Conservation (phyloP, 1,140 invertebrate genomes). For the Cryptotermes secundus region DNA sequence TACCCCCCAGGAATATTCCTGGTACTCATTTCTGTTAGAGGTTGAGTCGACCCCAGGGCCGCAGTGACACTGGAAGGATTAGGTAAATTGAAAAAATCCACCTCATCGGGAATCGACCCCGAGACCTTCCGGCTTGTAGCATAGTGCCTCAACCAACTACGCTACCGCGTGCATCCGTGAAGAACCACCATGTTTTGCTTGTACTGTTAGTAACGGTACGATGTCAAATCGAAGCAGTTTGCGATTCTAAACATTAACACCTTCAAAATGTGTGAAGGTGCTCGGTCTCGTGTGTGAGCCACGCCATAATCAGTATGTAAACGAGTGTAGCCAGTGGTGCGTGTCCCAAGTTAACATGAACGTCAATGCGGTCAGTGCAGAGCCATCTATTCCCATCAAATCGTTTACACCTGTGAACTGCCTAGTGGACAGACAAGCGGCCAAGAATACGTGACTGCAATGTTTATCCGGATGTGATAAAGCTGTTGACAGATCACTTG, state of each 20-base stretch:
- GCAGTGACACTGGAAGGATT: no score
- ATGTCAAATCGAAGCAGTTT: background rate
- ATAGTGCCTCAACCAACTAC: no score
- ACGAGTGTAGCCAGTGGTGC: background rate
- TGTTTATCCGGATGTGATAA: background rate
- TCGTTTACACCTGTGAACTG: background rate
- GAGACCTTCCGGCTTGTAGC: no score
- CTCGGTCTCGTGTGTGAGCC: background rate
- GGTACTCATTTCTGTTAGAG: no score
- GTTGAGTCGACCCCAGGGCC: no score
- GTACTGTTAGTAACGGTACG: no score
- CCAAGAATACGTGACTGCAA: background rate
- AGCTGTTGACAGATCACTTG: background rate
- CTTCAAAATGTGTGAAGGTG: background rate
- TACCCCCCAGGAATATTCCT: no score
- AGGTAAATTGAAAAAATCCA: no score
- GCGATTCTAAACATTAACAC: background rate
- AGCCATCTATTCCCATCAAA: background rate
- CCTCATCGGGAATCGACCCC: no score
- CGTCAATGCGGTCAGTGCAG: background rate
- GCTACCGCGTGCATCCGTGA: no score
- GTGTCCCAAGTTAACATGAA: background rate
- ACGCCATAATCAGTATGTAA: background rate
- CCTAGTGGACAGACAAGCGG: background rate
- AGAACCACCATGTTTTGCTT: no score